Evolutionary conservation across 2,888 invertebrate species (phyloP), one percentile per base, ranked within the genome.

Genomic region (Zaprionus bogoriensis): DNA sequence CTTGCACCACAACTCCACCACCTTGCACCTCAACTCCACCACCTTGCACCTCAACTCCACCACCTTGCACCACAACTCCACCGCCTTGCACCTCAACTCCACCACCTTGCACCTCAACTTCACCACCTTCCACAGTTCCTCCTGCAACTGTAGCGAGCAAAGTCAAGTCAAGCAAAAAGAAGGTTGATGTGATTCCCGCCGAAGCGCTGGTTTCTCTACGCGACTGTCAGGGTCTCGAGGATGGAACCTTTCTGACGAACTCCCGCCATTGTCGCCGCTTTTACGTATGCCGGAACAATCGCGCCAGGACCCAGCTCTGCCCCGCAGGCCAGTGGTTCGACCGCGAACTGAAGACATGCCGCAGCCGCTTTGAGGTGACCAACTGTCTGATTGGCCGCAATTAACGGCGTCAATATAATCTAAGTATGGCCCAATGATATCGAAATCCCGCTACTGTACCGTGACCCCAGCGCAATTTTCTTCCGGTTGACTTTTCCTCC

Each of bases 241-340:
- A 77, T 39, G 77, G 77, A 4, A 63, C 58, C 0, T 10, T 65
- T 14, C 72, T 74, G 10, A 57, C 68, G 9, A 71, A 78, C 12
- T n/a, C 32, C 20, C 64, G 65, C 45, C 77, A 77, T 23, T 77
- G 77, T 20, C 75, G 75, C 5, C 78, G 71, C 1, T 77, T 72
- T 62, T 77, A 68, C 20, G 42, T 74, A 22, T 77, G 77, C 44
- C 58, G 53, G 9, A 74, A 67, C 42, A 72, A 72, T 27, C 66
- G 65, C 17, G 68, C 68, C 41, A 68, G 57, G 9, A 48, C 47
- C 10, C 78, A 72, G 17, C 1, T 12, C 0, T 77, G 77, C 12
- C 78, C 72, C 2, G 0, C 1, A 17, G 77, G 78, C 1, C 64
- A 77, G 19, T 77, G 77, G 77, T 77, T 75, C 54, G 77, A 77